Base-by-base conservation (phyloP, 2,888 invertebrate genomes). In the Colostygia pectinataria region DNA sequence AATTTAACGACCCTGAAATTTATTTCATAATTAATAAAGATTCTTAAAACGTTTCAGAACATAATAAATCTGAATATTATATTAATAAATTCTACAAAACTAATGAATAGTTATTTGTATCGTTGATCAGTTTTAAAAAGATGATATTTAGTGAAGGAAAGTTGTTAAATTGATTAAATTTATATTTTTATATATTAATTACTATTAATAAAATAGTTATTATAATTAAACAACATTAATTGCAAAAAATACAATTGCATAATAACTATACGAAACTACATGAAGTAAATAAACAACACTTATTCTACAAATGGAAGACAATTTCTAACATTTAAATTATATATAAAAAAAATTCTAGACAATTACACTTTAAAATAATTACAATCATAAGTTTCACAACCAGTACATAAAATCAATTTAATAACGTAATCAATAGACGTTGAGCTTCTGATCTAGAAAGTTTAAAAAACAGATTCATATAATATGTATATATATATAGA, bases 261-360 rank as follows among this genome's bases (percentile, higher is more conserved):
- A 27, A 33, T 25, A 28, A 28, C 12, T 33, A 10, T 29, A 34
- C 20, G 20, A 23, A 25, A 31, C 5, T n/a, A 29, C 13, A 24
- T 6, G 9, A 36, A 31, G 6, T 31, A 43, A 40, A 33, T 29
- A 15, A 46, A 68, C 65, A 58, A 65, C 53, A 68, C 68, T 67
- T 74, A 68, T 40, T 53, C 68, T 73, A 74, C 43, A 57, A 71
- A 65, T 77, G 78, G 78, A 78, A 77, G 77, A 77, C 78, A 65
- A 66, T 66, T 63, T 60, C 62, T 69, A 59, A 55, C 45, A 54
- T 61, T 53, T 62, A 71, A 68, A 63, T 61, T 31, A 66, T 61
- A 57, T 55, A 49, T 51, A 54, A 48, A 27, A 23, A 43, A 34
- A 4, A 40, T 34, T 42, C 13, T 38, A 9, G 36, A 43, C 29